Evolutionary conservation across 2,888 invertebrate genomes (phyloP), one percentile per base, ranked within the genome.

Genomic region (Loripinus fragilis): DNA sequence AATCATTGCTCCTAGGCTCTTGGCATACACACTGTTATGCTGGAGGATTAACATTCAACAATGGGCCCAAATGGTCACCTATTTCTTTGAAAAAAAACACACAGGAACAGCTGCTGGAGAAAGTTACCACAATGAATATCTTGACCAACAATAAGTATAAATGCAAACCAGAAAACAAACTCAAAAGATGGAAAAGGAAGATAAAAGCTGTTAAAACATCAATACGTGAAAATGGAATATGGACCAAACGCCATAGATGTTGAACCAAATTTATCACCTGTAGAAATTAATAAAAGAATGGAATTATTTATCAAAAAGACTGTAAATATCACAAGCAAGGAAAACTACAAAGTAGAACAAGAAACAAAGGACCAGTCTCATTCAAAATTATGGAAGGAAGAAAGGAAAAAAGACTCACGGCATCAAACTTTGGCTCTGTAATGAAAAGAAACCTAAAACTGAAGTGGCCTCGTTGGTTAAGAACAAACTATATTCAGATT

Each of bases 361-460:
- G 28, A 74, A 41, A 68, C 74, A 30, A 28, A 55, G 25, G 74
- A 45, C 28, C 69, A 74, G 17, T 38, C 38, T 41, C 0, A 10
- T 8, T 50, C 48, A 25, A 65, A 52, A 15, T 28, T 23, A 28
- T 74, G 67, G 74, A 35, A 41, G 25, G n/a, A 15, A n/a, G 74
- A 74, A 68, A 52, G 74, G 42, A 74, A 48, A 65, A 65, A 65
- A 50, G 72, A 33, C 33, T 72, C 48, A 42, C 72, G 20, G 48
- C 60, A 48, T 72, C 72, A 10, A 28, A 20, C 15, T 65, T 72
- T 72, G 72, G 72, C 25, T 38, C 48, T 23, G 35, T 72, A 25
- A 38, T 72, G 15, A n/a, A 15, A 30, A 1, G 72, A 48, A 23
- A 25, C 33, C 12, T 30, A 1, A 65, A 65, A 1, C 65, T 60